Percentiles rank a stretch among this genome's conserved stretches.
Evolutionary conservation across 2,113 vertebrate species (phyloP).

Genomic region (Gorilla gorilla): DNA sequence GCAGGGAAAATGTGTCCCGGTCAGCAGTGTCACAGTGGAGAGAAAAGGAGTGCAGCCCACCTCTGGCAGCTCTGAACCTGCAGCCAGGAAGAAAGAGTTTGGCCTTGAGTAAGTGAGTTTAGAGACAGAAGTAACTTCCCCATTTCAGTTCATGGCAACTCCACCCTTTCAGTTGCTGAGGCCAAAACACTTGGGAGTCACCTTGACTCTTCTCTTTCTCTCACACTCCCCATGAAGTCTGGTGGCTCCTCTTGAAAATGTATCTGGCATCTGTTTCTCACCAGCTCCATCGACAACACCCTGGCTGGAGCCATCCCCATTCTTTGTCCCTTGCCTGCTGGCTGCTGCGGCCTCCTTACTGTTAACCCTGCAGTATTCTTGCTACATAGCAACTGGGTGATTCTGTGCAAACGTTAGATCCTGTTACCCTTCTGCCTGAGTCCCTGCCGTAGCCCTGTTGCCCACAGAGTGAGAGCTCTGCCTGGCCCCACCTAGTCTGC

Average conservation of each 20-base stretch:
- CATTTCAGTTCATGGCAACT: background rate
- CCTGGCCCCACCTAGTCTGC: background rate
- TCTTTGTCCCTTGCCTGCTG: background rate
- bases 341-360: background rate
- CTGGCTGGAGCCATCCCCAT: background rate
- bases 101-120: background rate
- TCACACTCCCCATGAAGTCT: background rate
- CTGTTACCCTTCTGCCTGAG: background rate
- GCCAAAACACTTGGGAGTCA: background rate
- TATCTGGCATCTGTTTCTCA: background rate
- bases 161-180: background rate
- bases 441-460: rapidly evolving
- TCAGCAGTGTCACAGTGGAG: background rate
- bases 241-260: background rate
- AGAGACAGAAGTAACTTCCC: background rate
- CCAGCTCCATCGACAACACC: background rate
- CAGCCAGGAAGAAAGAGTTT: background rate
- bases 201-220: background rate
- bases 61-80: background rate
- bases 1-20: background rate
- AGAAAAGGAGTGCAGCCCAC: background rate
- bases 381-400: rapidly evolving
- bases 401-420: background rate
- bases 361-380: background rate
- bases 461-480: background rate